Evolutionary conservation across 2,113 vertebrate genomes (phyloP).

Genomic region (Entosphenus tridentatus): DNA sequence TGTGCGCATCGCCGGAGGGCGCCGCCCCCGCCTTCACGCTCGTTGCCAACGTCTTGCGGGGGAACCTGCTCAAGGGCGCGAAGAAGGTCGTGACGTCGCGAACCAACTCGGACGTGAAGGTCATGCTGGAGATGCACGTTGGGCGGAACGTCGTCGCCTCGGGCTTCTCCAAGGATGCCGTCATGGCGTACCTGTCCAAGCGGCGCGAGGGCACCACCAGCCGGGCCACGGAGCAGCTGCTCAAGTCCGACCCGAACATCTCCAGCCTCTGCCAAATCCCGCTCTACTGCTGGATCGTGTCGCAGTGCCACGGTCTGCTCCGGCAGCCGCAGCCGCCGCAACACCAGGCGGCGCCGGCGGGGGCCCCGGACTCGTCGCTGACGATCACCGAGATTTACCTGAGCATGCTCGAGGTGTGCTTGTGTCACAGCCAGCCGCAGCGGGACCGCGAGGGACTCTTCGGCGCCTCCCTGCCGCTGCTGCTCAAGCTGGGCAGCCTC

Average conservation of each 20-base stretch:
- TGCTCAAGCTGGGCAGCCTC: constrained; percentile 28
- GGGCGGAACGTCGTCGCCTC: constrained; percentile 21
- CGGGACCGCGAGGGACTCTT: constrained; percentile 14
- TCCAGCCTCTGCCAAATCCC: constrained; percentile 45
- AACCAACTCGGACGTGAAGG: constrained; percentile 23
- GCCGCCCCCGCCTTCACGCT: constrained; percentile 23
- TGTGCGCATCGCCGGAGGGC: constrained; percentile 31
- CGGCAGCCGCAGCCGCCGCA: not conserved
- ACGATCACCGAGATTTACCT: constrained; percentile 47
- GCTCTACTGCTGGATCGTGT: constrained; percentile 55
- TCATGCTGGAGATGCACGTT: constrained; percentile 24
- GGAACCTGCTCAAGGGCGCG: constrained; percentile 42
- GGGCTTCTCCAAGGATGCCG: constrained; percentile 37
- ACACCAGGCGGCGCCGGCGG: constrained; percentile 23
- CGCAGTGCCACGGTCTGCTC: constrained; percentile 32
- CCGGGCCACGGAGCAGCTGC: constrained; percentile 23
- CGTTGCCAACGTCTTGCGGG: constrained; percentile 48
- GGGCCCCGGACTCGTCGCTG: constrained; percentile 18
- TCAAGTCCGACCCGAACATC: constrained; percentile 28
- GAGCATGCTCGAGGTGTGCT: constrained; percentile 38
- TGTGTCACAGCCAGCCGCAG: constrained; percentile 12
- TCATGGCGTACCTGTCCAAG: constrained; percentile 32
- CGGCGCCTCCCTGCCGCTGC: constrained; percentile 16
- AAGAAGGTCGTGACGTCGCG: constrained; percentile 40
- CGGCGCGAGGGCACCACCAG: constrained; percentile 24